Evolutionary conservation across 2,113 vertebrate species (phyloP), one percentile per base, ranked within the genome.

Genomic region (Asarcornis scutulata): DNA sequence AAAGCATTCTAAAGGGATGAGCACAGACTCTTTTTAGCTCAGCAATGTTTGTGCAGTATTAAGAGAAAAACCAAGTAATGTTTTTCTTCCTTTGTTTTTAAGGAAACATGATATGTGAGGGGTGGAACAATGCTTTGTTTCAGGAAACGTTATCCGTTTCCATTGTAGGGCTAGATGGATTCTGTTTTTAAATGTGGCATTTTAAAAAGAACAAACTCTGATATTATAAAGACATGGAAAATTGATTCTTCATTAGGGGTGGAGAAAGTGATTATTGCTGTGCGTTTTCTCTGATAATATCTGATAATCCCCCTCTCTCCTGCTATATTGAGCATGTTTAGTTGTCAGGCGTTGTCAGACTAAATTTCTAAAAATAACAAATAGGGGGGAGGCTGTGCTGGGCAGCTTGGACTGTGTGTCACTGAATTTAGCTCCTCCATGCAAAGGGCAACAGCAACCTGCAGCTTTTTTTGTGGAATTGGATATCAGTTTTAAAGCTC

Each of bases 351-450:
- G 97, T 97, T 97, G 98, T 97, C 96, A 27, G 91, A 97, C 96
- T 96, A 94, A 97, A 97, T 97, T 95, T 95, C 98, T 98, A 98
- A 98, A 98, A 98, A 98, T 98, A 98, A 97, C 97, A 98, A 98
- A 97, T 96, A 98, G 95, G 96, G 88, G 93, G 97, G 97, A 97
- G 97, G 95, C 94, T 96, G 40, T 93, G 91, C 89, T 94, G 93
- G 94, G 86, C 93, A 97, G 91, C 91, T 94, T 89, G 92, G 83
- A 22, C 92, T 96, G 78, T 95, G 96, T 97, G 95, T 96, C 94
- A 96, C 95, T 97, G 94, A 90, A 97, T 97, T 97, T 96, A 96
- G 96, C 95, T 98, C 95, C 95, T 97, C 86, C 8, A 9, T 89
- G 94, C 85, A 97, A 97, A 93, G 96, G 95, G 88, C 89, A 95